These are phyloP conservation scores for Aplysina aerophoba DNA, from an alignment of 37 sponge, comb jelly and placozoan species.

Conservation along the genomic window DNA sequence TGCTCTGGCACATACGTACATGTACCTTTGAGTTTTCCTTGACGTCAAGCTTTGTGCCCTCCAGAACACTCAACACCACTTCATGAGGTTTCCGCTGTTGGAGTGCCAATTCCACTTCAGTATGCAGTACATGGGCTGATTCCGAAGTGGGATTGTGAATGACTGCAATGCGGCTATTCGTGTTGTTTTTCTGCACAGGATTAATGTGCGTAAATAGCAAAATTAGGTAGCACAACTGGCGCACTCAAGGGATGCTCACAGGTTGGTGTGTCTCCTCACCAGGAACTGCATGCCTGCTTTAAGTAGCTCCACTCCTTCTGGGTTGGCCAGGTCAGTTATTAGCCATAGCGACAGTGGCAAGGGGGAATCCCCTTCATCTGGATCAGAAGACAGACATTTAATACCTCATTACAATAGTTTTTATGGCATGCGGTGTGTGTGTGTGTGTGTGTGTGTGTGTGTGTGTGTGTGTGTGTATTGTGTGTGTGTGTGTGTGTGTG, in stretches of 20 bases:
- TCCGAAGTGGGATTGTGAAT: conserved; percentile 26
- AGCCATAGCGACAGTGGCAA: too few relatives aligned
- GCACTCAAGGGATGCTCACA: too few relatives aligned
- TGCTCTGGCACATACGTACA: too few relatives aligned
- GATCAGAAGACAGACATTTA: not conserved
- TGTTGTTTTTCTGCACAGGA: not conserved
- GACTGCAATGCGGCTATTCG: not conserved
- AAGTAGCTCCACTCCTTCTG: too few relatives aligned
- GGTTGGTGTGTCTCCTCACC: too few relatives aligned
- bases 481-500: conserved; percentile 26
- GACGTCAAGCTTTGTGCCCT: not conserved
- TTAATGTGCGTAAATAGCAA: not conserved
- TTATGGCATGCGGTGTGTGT: too few relatives aligned
- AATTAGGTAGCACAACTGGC: too few relatives aligned
- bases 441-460: conserved; percentile 9
- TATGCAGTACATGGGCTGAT: not conserved
- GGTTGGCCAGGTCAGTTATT: too few relatives aligned
- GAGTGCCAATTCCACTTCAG: not conserved
- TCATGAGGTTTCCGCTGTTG: not conserved
- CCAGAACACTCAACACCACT: not conserved
- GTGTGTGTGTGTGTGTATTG: conserved; percentile 24
- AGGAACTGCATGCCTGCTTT: too few relatives aligned
- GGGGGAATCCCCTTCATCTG: conserved; percentile 11
- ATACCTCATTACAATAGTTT: not conserved
- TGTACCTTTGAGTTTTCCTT: conserved; percentile 9